Base-by-base conservation (phyloP, 2,888 invertebrate species). In the Hemaris fuciformis region DNA sequence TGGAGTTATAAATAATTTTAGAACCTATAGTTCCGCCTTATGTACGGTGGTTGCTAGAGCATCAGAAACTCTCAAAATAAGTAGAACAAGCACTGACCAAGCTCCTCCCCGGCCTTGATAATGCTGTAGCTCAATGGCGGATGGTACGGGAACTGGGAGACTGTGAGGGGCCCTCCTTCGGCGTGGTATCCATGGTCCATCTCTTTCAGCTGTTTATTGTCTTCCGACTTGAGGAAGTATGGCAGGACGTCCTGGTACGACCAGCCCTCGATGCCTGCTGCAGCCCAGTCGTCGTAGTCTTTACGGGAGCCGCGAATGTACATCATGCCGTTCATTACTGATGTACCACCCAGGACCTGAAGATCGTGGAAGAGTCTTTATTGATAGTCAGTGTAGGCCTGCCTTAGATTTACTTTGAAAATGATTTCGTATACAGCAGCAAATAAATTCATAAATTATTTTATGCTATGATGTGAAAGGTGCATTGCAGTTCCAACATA, bases 291-390 rank as follows among this genome's bases (percentile, higher is more conserved):
- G 80, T 98, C 97, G 87, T 95, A 98, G 87, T 98, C 98, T 65
- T 94, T 95, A 23, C 96, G 94, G 62, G 97, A 95, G 0, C 98
- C 98, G 25, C 98, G 94, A 69, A 98, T 97, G 86, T 98, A 98
- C 95, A 97, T 98, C 98, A 99, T 99, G 22, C 98, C 98, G 85
- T 99, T 99, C 92, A 98, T 94, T 0, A 97, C 97, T 15, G 98
- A 98, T 0, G 98, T 98, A 0, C 98, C 98, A 5, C 98, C 98
- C 8, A 98, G 87, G 0, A 97, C 97, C 96, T 96, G 80, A 10
- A 65, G 23, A 46, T 42, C 8, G 2, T 4, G 10, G 5, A 23
- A 10, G 22, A 7, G 25, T 18, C 10, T 59, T 23, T 20, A 2
- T 48, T 48, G 15, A 7, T 46, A 23, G 15, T 27, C 41, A 25